These are phyloP conservation scores for Tuta absoluta DNA, from an alignment of 2,888 invertebrate species.

Conservation along the genomic window DNA sequence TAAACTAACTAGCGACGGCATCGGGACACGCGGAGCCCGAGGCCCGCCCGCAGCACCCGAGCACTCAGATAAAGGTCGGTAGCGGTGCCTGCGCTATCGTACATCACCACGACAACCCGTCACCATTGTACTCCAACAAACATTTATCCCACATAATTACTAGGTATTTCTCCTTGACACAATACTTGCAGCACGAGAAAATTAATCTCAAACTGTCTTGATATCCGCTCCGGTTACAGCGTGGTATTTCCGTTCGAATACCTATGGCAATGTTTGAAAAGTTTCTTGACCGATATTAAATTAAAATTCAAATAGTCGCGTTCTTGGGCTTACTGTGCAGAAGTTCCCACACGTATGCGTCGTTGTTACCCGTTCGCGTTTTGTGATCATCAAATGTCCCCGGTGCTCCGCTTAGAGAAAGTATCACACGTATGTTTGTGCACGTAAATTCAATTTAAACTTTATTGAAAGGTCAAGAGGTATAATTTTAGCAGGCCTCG, in stretches of 20 bases:
- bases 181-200: conserved; percentile 3
- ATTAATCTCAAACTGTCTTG: conserved; percentile 12
- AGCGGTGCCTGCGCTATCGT: conserved; percentile 19
- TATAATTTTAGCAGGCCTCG: conserved; percentile 49
- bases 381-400: conserved; percentile 18
- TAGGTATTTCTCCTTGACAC: conserved; percentile 14
- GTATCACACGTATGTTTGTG: conserved; percentile 21
- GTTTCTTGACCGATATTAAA: conserved; percentile 5
- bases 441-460: conserved; percentile 26
- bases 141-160: conserved; percentile 18
- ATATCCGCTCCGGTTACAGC: conserved; percentile 14
- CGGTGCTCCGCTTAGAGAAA: conserved; percentile 23
- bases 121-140: conserved; percentile 23
- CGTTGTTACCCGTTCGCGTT: conserved; percentile 12
- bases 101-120: conserved; percentile 27
- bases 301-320: conserved; percentile 10
- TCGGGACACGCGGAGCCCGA: neutral
- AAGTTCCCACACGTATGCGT: conserved; percentile 19
- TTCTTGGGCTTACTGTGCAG: conserved; percentile 14
- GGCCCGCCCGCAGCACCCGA: neutral
- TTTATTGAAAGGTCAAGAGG: conserved; percentile 38
- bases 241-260: neutral
- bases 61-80: conserved; percentile 29
- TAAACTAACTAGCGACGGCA: conserved; percentile 12
- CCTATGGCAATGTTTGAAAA: neutral